Evolutionary conservation across 2,113 vertebrate species (phyloP), one percentile per base, ranked within the genome.

Genomic region (Nothoprocta perdicaria): DNA sequence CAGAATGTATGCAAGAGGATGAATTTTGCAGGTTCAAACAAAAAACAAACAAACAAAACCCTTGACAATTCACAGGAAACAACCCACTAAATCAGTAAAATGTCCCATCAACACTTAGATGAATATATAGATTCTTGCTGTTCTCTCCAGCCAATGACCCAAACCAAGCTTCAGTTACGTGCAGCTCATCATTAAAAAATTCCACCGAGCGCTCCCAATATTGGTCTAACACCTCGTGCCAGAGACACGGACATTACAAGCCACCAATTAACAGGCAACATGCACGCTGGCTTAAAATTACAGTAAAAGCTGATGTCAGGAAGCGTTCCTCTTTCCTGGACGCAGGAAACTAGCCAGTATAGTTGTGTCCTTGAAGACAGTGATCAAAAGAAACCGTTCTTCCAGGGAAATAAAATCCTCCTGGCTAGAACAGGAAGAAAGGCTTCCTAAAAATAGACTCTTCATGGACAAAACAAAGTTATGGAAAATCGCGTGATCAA

Each of bases 81-180:
- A 90, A 23, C 84, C 68, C 71, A 55, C 21, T 58, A 29, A 63
- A 61, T 58, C 63, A 73, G 78, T 41, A 55, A 90, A 90, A 93
- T 0, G 0, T 68, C 87, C 81, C 81, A 79, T 76, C 82, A 80
- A 84, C 58, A 41, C 46, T 90, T 48, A 17, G 0, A 68, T 18
- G 46, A 81, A 76, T 91, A 17, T 0, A 67, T 16, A 55, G 84
- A 76, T 91, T 76, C 77, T 84, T 0, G 0, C 72, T 0, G 0
- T 63, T 94, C 69, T 60, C 90, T 89, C 88, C 43, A 2, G 53
- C 45, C 75, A 60, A 43, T 68, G 80, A 63, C 86, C 78, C 89
- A 95, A 93, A 86, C 3, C 45, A 74, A 94, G 89, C 84, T 71
- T 74, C 86, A 87, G 55, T 81, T 90, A 82, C 89, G 65, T 88